Evolutionary conservation across 2,797 vertebrate species (phyloP).

Genomic region (Gambusia yucatana): DNA sequence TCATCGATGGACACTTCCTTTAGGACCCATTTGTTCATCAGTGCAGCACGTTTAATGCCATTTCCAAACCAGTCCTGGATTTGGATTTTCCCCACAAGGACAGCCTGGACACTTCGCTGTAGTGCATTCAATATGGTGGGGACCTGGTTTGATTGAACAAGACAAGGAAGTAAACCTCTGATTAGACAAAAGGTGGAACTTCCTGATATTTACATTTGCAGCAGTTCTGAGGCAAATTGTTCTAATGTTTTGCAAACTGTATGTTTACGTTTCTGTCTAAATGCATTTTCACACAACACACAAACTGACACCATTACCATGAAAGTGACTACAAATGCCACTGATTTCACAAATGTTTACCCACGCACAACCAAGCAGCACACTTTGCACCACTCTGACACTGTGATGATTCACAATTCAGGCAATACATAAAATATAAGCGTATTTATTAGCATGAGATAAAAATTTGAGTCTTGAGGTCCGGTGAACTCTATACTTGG

Average conservation of each 20-base stretch:
- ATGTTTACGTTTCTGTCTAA: conserved; percentile 22
- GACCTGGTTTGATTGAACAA: conserved; percentile 81
- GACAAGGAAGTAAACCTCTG: background rate
- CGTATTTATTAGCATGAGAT: conserved; percentile 3
- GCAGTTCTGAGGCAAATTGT: conserved; percentile 3
- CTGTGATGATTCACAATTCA: conserved; percentile 52
- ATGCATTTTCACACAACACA: conserved; percentile 23
- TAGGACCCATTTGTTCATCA: conserved; percentile 98
- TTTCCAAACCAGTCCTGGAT: conserved; percentile 99
- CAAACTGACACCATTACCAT: conserved; percentile 14
- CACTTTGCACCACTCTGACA: conserved; percentile 27
- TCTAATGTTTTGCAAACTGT: background rate
- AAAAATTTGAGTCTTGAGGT: background rate
- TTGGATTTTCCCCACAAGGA: conserved; percentile 98
- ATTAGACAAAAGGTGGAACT: conserved; percentile 9
- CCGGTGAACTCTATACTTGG: background rate
- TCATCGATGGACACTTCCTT: conserved; percentile 95
- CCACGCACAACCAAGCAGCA: conserved; percentile 18
- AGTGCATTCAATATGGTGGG: conserved; percentile 96
- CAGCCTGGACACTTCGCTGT: conserved; percentile 97
- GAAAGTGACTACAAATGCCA: conserved; percentile 26
- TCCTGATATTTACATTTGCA: background rate
- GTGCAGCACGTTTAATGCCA: conserved; percentile 95
- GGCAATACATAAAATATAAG: conserved; percentile 28
- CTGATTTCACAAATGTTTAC: conserved; percentile 21